Base-by-base conservation (phyloP, 2,113 vertebrate genomes). In the Stercorarius parasiticus region DNA sequence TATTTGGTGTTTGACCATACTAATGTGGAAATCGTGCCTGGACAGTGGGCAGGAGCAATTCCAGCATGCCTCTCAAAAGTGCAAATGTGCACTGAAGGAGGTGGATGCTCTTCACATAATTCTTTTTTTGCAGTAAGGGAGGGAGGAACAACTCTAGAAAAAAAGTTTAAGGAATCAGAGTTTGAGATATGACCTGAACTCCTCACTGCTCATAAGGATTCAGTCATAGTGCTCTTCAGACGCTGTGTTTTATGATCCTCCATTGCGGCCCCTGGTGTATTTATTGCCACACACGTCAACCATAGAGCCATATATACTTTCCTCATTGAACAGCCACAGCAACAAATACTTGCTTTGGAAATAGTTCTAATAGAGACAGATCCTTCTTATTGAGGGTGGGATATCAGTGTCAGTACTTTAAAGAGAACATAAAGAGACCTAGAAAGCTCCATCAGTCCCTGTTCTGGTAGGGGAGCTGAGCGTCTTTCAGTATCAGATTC, bases 291-390 rank as follows among this genome's bases (percentile, higher is more conserved):
- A 22, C 3, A 4, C 7, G 43, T 59, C 40, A 86, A 29, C 2
- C 1, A 1, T 2, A 45, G n/a, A 93, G 29, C 8, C 34, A 10
- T 30, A 49, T 18, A 65, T 0, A 2, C 9, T 58, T 64, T 78
- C 38, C 19, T 88, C 15, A 11, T 22, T 64, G 72, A 47, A 52
- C 30, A 86, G 26, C 20, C 71, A 55, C 22, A 74, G 71, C 43
- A 86, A 66, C 12, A 70, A 95, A 42, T 19, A 47, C 9, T 29
- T 69, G 40, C 18, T 92, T 88, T 71, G 38, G 25, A 86, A 83
- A 62, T 10, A 64, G 47, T 38, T 83, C n/a, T 38, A 49, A 88
- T 8, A 74, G n/a, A 83, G 55, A 84, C 29, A 84, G 21, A 32
- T 43, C 42, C 18, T 64, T 92, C n/a, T 47, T 82, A 13, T 2